These are phyloP conservation scores for Pteropus rufus DNA, from an alignment of 2,797 vertebrate species.

Conservation along the genomic window DNA sequence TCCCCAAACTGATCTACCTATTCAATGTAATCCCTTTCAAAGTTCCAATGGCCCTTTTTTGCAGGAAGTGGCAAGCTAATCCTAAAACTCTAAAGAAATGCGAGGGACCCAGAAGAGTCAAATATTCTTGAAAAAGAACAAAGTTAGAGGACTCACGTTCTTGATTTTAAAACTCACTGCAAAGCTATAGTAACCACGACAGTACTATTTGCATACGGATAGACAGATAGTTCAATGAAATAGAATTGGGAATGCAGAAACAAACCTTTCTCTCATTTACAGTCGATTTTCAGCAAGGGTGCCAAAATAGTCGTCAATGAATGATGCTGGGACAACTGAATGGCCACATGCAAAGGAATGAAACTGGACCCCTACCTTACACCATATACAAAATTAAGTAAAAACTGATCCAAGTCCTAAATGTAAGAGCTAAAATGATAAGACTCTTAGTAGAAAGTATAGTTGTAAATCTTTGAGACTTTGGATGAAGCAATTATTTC, in stretches of 20 bases:
- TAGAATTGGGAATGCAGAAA: background rate
- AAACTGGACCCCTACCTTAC: background rate
- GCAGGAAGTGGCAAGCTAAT: background rate
- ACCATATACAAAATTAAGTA: background rate
- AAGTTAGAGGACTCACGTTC: background rate
- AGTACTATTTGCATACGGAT: background rate
- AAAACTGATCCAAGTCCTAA: background rate
- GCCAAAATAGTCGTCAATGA: background rate
- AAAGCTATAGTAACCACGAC: background rate
- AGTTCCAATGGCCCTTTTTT: background rate
- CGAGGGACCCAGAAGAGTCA: background rate
- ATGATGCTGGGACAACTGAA: background rate
- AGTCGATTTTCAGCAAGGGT: background rate
- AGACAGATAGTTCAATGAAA: background rate
- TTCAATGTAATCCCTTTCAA: background rate
- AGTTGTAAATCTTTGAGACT: background rate
- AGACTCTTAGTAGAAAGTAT: background rate
- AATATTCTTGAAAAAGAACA: background rate
- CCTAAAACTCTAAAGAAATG: conserved; percentile 1
- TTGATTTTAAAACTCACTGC: background rate
- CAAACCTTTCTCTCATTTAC: background rate
- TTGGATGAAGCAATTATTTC: background rate
- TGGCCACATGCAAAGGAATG: background rate
- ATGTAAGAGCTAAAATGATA: background rate
- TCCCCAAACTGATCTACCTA: background rate